phyloP scores from a whole-genome alignment of 1,140 invertebrate genomes.

The Daktulosphaira vitifoliae region DNA sequence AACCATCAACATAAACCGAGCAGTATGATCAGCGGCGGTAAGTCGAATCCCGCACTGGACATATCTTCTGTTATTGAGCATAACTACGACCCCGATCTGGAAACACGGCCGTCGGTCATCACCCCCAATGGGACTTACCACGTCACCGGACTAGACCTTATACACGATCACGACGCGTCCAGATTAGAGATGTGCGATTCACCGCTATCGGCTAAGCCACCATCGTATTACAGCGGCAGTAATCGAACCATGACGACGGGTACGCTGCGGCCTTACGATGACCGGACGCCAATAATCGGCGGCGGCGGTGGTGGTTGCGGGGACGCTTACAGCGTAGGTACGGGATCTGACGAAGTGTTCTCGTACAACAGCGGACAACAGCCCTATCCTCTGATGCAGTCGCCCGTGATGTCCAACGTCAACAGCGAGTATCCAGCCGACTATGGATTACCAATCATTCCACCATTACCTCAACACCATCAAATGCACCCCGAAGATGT shows the following conservation, averaged over 20 bases:
- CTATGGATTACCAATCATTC: slow-evolving; percentile 42
- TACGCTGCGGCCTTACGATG: slow-evolving; percentile 11
- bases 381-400: neutral
- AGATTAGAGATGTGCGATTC: slow-evolving; percentile 28
- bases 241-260: neutral
- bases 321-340: slow-evolving; percentile 32
- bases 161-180: slow-evolving; percentile 28
- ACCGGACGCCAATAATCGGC: slow-evolving; percentile 34
- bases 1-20: neutral
- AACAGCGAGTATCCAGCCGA: slow-evolving; percentile 42
- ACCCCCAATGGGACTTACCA: neutral
- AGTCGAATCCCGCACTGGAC: slow-evolving; percentile 21
- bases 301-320: neutral
- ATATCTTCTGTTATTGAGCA: slow-evolving; percentile 23
- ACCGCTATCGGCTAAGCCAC: slow-evolving; percentile 17
- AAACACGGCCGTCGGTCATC: neutral
- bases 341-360: slow-evolving; percentile 34
- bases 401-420: neutral
- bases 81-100: slow-evolving; percentile 20
- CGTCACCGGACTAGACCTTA: slow-evolving; percentile 17
- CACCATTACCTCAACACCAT: slow-evolving; percentile 18
- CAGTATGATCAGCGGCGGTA: neutral
- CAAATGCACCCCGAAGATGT: slow-evolving; percentile 1
- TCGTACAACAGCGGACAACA: slow-evolving; percentile 29
- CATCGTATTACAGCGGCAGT: slow-evolving; percentile 12